phyloP scores from a whole-genome alignment of 2,888 invertebrate species.

The Rotaria sp. region DNA sequence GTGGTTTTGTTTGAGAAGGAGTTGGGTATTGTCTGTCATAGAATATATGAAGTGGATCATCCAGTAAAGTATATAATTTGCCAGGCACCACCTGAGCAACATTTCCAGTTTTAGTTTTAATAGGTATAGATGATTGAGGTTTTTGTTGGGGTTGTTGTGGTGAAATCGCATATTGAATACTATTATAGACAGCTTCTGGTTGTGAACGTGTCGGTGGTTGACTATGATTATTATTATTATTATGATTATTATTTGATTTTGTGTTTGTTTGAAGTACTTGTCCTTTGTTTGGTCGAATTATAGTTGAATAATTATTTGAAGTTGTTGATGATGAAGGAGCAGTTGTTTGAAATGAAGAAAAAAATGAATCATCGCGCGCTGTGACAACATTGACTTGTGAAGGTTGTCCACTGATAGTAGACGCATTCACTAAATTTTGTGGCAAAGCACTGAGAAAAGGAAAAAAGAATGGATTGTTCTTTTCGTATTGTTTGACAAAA shows the following conservation, averaged over 20 bases:
- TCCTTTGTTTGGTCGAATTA: not conserved
- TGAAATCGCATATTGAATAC: not conserved
- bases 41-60: not conserved
- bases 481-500: not conserved
- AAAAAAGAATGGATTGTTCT: not conserved
- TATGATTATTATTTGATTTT: not conserved
- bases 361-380: not conserved
- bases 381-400: not conserved
- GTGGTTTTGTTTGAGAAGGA: not conserved
- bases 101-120: not conserved
- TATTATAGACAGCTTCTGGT: not conserved
- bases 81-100: not conserved
- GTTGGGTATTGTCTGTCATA: not conserved
- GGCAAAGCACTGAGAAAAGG: not conserved
- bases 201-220: not conserved
- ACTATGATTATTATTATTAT: not conserved
- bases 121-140: not conserved
- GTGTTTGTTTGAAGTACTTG: not conserved
- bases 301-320: not conserved
- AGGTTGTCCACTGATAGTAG: not conserved
- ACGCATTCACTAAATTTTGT: not conserved
- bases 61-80: not conserved
- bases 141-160: not conserved
- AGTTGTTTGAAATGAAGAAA: not conserved
- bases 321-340: not conserved